Evolutionary conservation across 2,888 invertebrate species (phyloP), one percentile per base, ranked within the genome.

Genomic region (Andricus curvator): DNA sequence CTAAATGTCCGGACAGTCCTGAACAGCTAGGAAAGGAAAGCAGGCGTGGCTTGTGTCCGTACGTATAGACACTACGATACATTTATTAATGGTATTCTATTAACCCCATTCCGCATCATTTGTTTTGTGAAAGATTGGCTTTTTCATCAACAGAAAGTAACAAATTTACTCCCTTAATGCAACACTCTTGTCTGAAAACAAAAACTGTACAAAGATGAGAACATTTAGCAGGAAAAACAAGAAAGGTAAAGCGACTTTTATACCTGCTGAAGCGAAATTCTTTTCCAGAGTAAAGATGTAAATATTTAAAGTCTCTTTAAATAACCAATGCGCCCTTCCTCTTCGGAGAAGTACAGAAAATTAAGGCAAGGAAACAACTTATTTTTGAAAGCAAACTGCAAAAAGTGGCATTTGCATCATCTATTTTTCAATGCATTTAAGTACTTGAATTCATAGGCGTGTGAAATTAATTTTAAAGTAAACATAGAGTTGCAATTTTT

Each of bases 251-350:
- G 37, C 70, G n/a, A 56, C n/a, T 51, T 56, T 17, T 74, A 48
- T 74, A 74, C 29, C 74, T 56, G 33, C 56, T 33, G 2, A 56
- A 56, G 74, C n/a, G 6, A 37, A n/a, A 56, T 74, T 74, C n/a
- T 74, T 74, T 56, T 56, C n/a, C 33, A 74, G 33, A 5, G 33
- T 20, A 74, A 51, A 56, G 62, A 33, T 74, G 48, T 74, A 56
- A 74, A 74, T 56, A 74, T 74, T 33, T 56, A 56, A n/a, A 29
- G 33, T 33, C 51, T n/a, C n/a, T 51, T 51, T 74, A 22, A 33
- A n/a, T 48, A 74, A 33, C 56, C 74, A 56, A 74, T 74, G n/a
- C n/a, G n/a, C 56, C n/a, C 51, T 74, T 13, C 5, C 74, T 48
- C 20, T 74, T n/a, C n/a, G 33, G 13, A 74, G 13, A 33, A 74